Evolutionary conservation across 2,797 vertebrate genomes (phyloP), one percentile per base, ranked within the genome.

Genomic region (Pantherophis alleghaniensis): DNA sequence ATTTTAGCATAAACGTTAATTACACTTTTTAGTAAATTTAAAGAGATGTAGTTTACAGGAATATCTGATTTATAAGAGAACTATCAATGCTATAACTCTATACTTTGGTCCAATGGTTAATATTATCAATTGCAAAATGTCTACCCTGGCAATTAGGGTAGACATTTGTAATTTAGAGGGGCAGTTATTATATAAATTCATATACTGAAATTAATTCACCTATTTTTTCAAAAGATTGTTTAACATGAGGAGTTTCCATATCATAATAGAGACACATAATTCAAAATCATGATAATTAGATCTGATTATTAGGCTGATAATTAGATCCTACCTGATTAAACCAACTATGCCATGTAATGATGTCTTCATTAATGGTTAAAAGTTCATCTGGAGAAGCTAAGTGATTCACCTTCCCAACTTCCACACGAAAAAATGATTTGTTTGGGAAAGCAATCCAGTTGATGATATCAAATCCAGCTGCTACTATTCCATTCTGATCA

Each of bases 251-350:
- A 74, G 18, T 32, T 69, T 69, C 13, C 63, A 74, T 20, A 20
- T 79, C 16, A 20, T 9, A 79, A 37, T 10, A 79, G 32, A 79
- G 16, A 79, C 16, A 20, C 7, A 79, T 79, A 74, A 74, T 37
- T 74, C 7, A 42, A 20, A 79, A 79, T 20, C 16, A 79, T 79
- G 32, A 32, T 69, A 69, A 32, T 32, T n/a, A 69, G 63, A 69
- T 14, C 28, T 69, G 63, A 69, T n/a, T 69, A 69, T 69, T 69
- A 69, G 28, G 32, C n/a, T 37, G 16, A 20, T 37, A 42, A 79
- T 37, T 79, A 42, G 69, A 42, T 42, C 22, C 11, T 83, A 91
- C 91, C 91, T 91, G 91, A 18, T 87, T 87, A 60, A 91, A 91
- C 26, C 79, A 61, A 13, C 18, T 32, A 42, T 61, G 57, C 91